Conservation (phyloP, 2,113 vertebrate species). For the Sebastes fasciatus region DNA sequence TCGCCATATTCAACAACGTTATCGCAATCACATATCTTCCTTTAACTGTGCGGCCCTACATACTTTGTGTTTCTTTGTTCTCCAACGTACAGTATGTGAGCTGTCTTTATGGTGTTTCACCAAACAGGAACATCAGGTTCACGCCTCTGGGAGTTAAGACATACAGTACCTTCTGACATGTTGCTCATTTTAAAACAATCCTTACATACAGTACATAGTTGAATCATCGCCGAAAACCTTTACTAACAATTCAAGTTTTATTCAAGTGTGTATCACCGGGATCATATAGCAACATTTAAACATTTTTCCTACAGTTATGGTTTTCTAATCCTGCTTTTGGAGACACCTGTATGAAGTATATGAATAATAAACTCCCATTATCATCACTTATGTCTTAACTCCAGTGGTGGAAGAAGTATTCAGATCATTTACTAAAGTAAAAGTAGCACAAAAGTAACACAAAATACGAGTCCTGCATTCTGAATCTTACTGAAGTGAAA, state of each 20-base stretch:
- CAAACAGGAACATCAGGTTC: neutral
- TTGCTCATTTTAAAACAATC: neutral
- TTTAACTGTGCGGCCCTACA: too few relatives aligned
- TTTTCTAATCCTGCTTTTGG: neutral
- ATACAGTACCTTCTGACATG: neutral
- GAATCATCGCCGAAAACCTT: too few relatives aligned
- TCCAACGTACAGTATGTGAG: neutral
- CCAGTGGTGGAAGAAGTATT: neutral
- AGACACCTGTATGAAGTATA: neutral
- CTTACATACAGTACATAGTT: too few relatives aligned
- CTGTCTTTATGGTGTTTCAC: neutral
- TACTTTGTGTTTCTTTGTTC: neutral
- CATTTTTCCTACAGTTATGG: neutral
- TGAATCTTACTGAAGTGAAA: neutral
- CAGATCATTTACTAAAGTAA: too few relatives aligned
- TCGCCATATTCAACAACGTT: too few relatives aligned
- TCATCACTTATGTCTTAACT: neutral
- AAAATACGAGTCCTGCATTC: too few relatives aligned
- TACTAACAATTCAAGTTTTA: neutral
- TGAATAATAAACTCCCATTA: neutral
- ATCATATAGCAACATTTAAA: neutral
- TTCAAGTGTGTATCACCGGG: neutral
- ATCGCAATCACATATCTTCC: too few relatives aligned
- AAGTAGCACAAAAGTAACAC: too few relatives aligned
- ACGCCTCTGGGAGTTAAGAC: neutral